Conservation (phyloP, 2,888 invertebrate species). For the Eupithecia exiguata region DNA sequence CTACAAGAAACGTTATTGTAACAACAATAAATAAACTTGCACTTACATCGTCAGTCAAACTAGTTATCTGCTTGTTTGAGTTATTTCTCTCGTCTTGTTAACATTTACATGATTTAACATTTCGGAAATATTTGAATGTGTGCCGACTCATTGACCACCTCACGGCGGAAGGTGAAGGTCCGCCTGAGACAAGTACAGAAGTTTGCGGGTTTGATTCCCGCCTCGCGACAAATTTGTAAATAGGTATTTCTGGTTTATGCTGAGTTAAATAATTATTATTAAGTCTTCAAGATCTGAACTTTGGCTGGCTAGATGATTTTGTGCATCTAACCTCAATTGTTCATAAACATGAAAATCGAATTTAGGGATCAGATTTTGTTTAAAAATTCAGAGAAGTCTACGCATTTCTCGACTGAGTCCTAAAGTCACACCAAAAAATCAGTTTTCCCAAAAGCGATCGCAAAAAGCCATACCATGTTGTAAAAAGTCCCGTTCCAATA, state of each 20-base stretch:
- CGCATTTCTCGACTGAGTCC: neutral
- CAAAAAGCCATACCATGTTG: neutral
- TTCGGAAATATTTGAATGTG: neutral
- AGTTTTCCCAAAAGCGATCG: neutral
- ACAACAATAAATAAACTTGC: slow-evolving; percentile 27
- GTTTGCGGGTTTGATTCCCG: neutral
- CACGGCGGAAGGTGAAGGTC: neutral
- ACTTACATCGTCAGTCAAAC: slow-evolving; percentile 10
- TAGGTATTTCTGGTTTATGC: neutral
- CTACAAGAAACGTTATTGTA: slow-evolving; percentile 27
- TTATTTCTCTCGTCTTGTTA: neutral
- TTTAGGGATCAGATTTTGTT: neutral
- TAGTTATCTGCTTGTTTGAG: neutral
- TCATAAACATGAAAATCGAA: neutral
- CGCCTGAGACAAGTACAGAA: neutral
- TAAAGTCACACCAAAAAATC: neutral
- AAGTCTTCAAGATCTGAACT: neutral
- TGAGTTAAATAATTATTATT: neutral
- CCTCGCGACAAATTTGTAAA: neutral
- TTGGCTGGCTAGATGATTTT: neutral
- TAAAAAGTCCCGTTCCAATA: slow-evolving; percentile 17
- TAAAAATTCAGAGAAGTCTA: neutral
- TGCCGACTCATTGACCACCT: neutral
- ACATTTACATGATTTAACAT: neutral
- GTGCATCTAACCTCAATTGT: neutral